Evolutionary conservation across 2,888 invertebrate genomes (phyloP).

Genomic region (Ornithoptera priamus): DNA sequence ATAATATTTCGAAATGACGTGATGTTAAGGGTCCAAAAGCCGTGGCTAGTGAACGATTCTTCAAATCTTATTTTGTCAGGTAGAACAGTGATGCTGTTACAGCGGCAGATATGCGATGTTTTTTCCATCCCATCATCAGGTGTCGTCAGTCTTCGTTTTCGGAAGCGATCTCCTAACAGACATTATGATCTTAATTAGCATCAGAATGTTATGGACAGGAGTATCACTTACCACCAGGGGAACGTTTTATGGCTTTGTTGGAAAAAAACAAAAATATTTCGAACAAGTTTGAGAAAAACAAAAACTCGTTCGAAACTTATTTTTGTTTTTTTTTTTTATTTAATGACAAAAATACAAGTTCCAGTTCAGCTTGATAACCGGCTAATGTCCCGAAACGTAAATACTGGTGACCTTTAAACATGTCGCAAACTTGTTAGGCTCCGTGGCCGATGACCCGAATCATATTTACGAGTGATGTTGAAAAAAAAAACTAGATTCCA

Average conservation of each 20-base stretch:
- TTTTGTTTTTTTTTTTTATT: not conserved
- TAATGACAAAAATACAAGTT: not conserved
- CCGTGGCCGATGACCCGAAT: conserved; percentile 3
- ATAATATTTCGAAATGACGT: too few species aligned
- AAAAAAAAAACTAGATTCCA: conserved; percentile 12
- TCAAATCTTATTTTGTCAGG: too few species aligned
- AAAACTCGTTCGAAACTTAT: not conserved
- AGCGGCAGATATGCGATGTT: too few species aligned
- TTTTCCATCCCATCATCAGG: too few species aligned
- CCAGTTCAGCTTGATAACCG: conserved; percentile 17
- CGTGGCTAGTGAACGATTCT: too few species aligned
- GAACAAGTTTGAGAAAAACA: not conserved
- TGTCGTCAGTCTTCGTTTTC: too few species aligned
- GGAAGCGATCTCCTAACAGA: too few species aligned
- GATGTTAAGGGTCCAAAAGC: too few species aligned
- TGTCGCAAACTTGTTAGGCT: conserved; percentile 19
- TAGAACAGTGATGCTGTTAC: too few species aligned
- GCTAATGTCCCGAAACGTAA: conserved; percentile 5
- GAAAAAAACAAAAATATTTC: not conserved
- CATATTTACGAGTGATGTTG: conserved; percentile 9
- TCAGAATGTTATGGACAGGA: not conserved
- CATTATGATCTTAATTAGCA: too few species aligned
- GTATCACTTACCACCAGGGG: too few species aligned
- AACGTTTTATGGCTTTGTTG: not conserved
- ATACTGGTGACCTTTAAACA: conserved; percentile 21